Evolutionary conservation across 1,140 invertebrate species (phyloP), one percentile per base, ranked within the genome.

Genomic region (Megalonaias nervosa): DNA sequence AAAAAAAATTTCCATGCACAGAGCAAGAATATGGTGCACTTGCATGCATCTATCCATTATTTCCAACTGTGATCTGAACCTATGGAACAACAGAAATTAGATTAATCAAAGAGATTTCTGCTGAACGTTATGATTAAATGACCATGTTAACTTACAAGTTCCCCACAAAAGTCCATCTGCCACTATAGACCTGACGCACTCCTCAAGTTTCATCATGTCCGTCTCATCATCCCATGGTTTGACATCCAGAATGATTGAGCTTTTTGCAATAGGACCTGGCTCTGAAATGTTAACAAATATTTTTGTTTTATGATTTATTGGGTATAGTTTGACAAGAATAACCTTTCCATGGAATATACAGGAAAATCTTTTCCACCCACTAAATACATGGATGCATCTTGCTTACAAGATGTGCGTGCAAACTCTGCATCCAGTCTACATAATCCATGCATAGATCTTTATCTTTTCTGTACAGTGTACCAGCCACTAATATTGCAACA

Each of bases 171-270:
- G 93, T 72, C 98, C 98, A 87, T 98, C 97, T 85, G 93, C 94
- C 75, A 88, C 84, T 82, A 99, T 95, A 58, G 93, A 93, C 83
- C 97, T 93, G 0, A 99, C 97, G 82, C 91, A 84, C 38, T 93
- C 90, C 91, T 99, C 97, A 93, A 99, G 93, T 80, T 92, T 92
- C 77, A 93, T 93, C 94, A 99, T 96, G 85, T 99, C 95, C 26
- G 97, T 99, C 90, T 98, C 97, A 93, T 99, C 97, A 90, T 97
- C 97, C 97, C 97, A 99, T 17, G 97, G 97, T 89, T 99, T 99
- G 0, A 99, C 95, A 91, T 99, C 98, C 65, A 99, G 91, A 57
- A 99, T 94, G 61, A 99, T 94, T 88, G 94, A 97, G 1, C 97
- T 99, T 90, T 99, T 99, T 64, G 98, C 98, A 6, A 93, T 94